Conservation (phyloP, 1,140 invertebrate species). For the Trichomalopsis sarcophagae region DNA sequence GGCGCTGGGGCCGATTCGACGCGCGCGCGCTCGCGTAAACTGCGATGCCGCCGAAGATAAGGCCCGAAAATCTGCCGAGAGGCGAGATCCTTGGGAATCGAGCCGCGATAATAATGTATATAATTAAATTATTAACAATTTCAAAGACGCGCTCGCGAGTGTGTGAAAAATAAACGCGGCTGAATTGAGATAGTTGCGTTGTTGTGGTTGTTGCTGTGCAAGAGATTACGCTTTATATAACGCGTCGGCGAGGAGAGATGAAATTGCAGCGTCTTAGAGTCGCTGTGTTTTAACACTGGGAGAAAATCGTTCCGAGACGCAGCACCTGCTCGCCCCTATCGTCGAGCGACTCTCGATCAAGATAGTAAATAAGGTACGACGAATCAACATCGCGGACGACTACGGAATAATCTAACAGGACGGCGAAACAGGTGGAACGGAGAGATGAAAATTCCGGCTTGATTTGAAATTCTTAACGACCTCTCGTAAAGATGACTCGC, state of each 20-base stretch:
- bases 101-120: slow-evolving; percentile 45
- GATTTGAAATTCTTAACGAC: slow-evolving; percentile 32
- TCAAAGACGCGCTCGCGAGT: slow-evolving; percentile 1
- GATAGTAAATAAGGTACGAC: slow-evolving; percentile 39
- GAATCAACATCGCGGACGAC: neutral
- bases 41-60: slow-evolving; percentile 53
- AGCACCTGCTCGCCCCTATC: slow-evolving; percentile 52
- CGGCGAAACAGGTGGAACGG: slow-evolving; percentile 41
- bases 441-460: slow-evolving; percentile 23
- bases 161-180: slow-evolving; percentile 38
- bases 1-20: slow-evolving; percentile 45
- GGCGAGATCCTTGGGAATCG: slow-evolving; percentile 10
- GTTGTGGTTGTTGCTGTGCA: no score
- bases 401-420: neutral
- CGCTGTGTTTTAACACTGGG: slow-evolving; percentile 12
- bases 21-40: slow-evolving; percentile 40
- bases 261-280: slow-evolving; percentile 23
- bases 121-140: slow-evolving; percentile 55
- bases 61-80: slow-evolving; percentile 33
- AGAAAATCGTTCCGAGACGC: slow-evolving; percentile 38
- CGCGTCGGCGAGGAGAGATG: neutral
- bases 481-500: neutral
- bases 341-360: slow-evolving; percentile 41
- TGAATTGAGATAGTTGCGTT: neutral
- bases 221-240: neutral